Conservation (phyloP, 2,888 invertebrate species). For the Leptarthrus brevirostris region DNA sequence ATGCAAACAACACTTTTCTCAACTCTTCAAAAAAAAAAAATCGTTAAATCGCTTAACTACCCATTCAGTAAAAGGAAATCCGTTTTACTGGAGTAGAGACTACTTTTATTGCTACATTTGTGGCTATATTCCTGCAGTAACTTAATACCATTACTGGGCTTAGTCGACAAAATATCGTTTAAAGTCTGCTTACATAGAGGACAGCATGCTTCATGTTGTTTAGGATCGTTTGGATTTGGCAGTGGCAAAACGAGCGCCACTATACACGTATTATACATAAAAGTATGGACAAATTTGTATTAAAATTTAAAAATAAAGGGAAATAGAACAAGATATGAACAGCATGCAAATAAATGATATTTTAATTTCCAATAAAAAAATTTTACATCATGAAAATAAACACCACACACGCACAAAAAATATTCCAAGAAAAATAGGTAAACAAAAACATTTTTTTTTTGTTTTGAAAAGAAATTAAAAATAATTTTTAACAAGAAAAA, state of each 20-base stretch:
- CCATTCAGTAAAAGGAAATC: conserved; percentile 52
- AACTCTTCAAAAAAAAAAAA: background rate
- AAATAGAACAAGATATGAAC: background rate
- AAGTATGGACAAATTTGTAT: no score
- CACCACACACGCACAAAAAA: background rate
- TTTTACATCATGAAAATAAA: background rate
- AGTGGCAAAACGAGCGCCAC: conserved; percentile 83
- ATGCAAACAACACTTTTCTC: background rate
- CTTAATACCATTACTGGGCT: conserved; percentile 49
- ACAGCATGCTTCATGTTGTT: conserved; percentile 92
- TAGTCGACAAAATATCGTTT: conserved; percentile 55
- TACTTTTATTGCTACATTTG: conserved; percentile 54
- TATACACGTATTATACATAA: conserved; percentile 60
- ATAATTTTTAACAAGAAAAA: background rate
- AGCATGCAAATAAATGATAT: background rate
- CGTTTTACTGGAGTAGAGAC: conserved; percentile 50
- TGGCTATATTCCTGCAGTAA: conserved; percentile 51
- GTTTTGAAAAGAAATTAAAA: background rate
- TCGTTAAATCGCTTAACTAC: conserved; percentile 14
- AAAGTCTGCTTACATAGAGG: conserved; percentile 77
- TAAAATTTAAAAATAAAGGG: background rate
- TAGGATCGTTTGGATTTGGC: conserved; percentile 87
- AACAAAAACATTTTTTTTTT: background rate
- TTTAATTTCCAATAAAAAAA: background rate
- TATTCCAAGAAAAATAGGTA: background rate